Conservation (phyloP, 2,113 vertebrate genomes). For the Daubentonia madagascariensis region DNA sequence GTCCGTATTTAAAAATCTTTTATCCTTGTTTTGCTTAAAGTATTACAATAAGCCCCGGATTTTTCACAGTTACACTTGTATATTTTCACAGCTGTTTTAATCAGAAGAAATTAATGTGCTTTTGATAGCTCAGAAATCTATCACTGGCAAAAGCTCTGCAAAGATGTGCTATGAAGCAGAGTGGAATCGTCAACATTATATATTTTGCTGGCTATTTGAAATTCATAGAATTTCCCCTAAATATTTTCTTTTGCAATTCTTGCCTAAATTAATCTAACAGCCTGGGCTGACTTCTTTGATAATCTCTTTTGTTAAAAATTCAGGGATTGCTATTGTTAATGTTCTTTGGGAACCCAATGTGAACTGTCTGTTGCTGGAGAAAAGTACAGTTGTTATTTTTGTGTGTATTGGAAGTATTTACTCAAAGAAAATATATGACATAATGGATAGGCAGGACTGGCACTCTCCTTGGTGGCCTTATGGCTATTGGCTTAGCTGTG, state of each 20-base stretch:
- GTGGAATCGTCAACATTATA: slow-evolving; percentile 38
- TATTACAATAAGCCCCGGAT: slow-evolving; percentile 59
- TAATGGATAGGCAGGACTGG: not conserved
- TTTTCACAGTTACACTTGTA: slow-evolving; percentile 60
- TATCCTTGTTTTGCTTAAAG: slow-evolving; percentile 73
- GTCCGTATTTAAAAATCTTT: slow-evolving; percentile 16
- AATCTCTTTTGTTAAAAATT: slow-evolving; percentile 50
- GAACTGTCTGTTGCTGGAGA: slow-evolving; percentile 40
- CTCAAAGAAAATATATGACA: slow-evolving; percentile 60
- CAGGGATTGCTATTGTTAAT: not conserved
- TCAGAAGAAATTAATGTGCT: slow-evolving; percentile 69
- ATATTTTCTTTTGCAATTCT: slow-evolving; percentile 56
- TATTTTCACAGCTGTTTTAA: slow-evolving; percentile 76
- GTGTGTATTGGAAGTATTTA: slow-evolving; percentile 64
- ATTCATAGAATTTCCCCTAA: slow-evolving; percentile 59
- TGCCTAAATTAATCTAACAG: slow-evolving; percentile 71
- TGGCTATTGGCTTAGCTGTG: not conserved
- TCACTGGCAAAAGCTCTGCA: slow-evolving; percentile 61
- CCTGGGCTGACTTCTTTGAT: slow-evolving; percentile 52
- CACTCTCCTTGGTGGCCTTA: slow-evolving; percentile 14
- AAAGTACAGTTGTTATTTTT: slow-evolving; percentile 68
- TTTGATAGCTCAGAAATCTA: slow-evolving; percentile 73
- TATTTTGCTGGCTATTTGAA: slow-evolving; percentile 63
- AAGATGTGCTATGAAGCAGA: slow-evolving; percentile 49
- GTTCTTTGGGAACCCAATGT: slow-evolving; percentile 40